These are phyloP conservation scores for Sitophilus oryzae DNA, from an alignment of 1,140 invertebrate species.

Conservation along the genomic window DNA sequence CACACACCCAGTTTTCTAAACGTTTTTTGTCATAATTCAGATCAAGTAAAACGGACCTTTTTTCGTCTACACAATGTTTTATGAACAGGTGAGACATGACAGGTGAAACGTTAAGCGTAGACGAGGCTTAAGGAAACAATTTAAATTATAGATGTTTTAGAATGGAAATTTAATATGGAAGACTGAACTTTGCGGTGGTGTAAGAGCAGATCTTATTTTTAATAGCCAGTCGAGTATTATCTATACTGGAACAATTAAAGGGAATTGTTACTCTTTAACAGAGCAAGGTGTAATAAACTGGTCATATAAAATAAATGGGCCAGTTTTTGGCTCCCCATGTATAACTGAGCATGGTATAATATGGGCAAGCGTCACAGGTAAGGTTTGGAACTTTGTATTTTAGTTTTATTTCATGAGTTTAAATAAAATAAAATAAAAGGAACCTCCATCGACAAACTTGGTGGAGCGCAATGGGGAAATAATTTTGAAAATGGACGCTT, in stretches of 20 bases:
- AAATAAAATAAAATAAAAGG: no score
- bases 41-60: no score
- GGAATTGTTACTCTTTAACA: constrained; percentile 13
- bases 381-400: no score
- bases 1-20: no score
- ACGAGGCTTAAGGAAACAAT: background rate
- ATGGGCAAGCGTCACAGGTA: constrained; percentile 17
- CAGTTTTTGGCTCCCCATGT: constrained; percentile 12
- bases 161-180: constrained; percentile 13
- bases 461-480: no score
- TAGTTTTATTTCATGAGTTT: no score
- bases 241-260: constrained; percentile 11
- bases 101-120: no score
- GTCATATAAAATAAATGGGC: constrained; percentile 2
- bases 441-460: no score
- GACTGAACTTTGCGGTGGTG: constrained; percentile 1
- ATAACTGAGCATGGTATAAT: constrained; percentile 2
- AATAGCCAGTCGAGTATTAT: background rate
- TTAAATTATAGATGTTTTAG: constrained; percentile 1
- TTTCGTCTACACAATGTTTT: no score
- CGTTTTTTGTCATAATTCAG: no score
- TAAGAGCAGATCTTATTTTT: constrained; percentile 11
- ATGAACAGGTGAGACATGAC: no score
- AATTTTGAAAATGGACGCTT: no score
- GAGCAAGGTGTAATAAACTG: constrained; percentile 7